Conservation (phyloP, 2,888 invertebrate species). For the Brachyopa scutellaris region DNA sequence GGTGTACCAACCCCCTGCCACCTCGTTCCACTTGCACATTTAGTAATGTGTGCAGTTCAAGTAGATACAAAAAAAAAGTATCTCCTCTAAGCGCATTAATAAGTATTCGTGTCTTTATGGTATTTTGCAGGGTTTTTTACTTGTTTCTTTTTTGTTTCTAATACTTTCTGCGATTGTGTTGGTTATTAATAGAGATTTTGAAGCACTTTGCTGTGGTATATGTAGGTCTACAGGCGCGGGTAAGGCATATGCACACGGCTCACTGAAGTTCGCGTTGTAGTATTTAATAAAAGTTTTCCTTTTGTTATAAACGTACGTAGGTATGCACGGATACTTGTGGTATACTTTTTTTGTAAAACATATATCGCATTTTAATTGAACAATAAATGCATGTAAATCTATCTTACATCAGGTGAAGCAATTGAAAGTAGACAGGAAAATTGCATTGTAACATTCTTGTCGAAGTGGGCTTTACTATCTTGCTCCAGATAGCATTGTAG, state of each 20-base stretch:
- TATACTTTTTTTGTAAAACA: conserved; percentile 26
- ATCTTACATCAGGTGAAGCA: too few species aligned
- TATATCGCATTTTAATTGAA: conserved; percentile 19
- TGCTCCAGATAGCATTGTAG: too few species aligned
- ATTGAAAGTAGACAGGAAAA: too few species aligned
- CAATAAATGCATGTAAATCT: not conserved
- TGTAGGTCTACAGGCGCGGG: conserved; percentile 48
- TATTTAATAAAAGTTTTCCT: conserved; percentile 36
- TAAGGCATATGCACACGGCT: conserved; percentile 18
- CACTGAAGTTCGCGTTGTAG: conserved; percentile 27
- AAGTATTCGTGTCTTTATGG: conserved; percentile 27
- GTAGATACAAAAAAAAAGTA: conserved; percentile 18
- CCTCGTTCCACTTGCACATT: too few species aligned
- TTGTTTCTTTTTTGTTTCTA: not conserved
- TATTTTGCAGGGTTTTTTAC: conserved; percentile 33
- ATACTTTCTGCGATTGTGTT: conserved; percentile 23
- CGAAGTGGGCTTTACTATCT: too few species aligned
- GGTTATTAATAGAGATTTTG: not conserved
- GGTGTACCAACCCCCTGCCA: not conserved
- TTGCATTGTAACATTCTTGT: too few species aligned
- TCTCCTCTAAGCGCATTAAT: conserved; percentile 22
- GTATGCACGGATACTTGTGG: not conserved
- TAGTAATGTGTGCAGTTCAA: conserved; percentile 25
- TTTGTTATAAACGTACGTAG: not conserved
- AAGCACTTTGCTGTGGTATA: conserved; percentile 8